Percentiles rank a stretch among this genome's conserved stretches.
These are phyloP conservation scores for Arenicola marina DNA, from an alignment of 2,888 invertebrate species.

Conservation along the genomic window DNA sequence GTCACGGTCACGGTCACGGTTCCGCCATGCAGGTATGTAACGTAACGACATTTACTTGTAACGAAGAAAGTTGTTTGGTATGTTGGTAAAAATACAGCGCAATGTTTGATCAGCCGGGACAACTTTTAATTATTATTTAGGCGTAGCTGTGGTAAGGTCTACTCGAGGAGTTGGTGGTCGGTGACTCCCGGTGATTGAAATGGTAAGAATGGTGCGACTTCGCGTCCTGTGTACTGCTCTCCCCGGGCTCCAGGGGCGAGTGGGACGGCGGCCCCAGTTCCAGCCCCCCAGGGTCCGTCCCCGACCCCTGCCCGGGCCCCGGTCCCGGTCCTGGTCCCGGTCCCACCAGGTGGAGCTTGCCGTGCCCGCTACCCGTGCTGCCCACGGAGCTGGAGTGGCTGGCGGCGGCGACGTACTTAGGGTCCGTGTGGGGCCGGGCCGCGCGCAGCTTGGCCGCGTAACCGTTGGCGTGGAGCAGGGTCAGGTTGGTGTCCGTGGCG, in stretches of 20 bases:
- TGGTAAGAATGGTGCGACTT: background rate
- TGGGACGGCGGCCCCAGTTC: too few species aligned
- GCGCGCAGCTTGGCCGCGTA: background rate
- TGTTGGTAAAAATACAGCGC: too few species aligned
- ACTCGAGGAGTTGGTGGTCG: background rate
- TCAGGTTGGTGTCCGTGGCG: background rate
- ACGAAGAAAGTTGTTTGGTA: too few species aligned
- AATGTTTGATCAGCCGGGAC: too few species aligned
- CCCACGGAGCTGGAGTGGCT: background rate
- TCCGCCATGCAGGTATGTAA: too few species aligned
- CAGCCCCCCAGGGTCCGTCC: too few species aligned
- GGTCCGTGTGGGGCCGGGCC: background rate
- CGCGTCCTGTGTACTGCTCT: background rate
- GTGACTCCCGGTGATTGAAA: background rate
- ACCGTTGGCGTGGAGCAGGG: background rate
- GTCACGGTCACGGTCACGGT: too few species aligned
- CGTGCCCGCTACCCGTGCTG: background rate
- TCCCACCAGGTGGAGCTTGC: background rate
- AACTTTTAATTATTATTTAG: background rate
- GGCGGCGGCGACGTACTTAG: background rate
- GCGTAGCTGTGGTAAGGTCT: slow-evolving; percentile 3
- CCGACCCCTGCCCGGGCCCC: too few species aligned
- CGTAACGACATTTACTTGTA: too few species aligned
- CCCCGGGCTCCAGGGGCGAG: too few species aligned
- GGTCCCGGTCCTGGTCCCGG: background rate